Conservation (phyloP, 2,888 invertebrate genomes). For the Nasonovia ribisnigri region DNA sequence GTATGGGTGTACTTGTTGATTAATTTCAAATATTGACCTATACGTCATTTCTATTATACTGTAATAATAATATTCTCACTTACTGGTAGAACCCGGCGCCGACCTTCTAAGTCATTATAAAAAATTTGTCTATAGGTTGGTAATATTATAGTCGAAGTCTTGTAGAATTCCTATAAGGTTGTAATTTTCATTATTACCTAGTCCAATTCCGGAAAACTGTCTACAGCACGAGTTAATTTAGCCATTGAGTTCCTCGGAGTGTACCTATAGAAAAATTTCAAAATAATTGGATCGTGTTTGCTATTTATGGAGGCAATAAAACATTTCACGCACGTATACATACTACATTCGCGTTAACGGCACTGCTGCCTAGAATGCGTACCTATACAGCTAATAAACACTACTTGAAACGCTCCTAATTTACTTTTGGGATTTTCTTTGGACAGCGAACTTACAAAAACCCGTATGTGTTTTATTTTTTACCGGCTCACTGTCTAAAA, state of each 20-base stretch:
- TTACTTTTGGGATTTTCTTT: background rate
- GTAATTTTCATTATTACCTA: background rate
- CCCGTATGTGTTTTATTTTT: background rate
- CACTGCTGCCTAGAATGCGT: background rate
- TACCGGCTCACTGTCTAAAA: background rate
- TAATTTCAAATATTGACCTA: background rate
- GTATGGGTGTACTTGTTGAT: background rate
- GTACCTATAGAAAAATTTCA: background rate
- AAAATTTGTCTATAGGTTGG: background rate
- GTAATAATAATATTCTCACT: background rate
- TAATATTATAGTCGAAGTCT: too few species aligned
- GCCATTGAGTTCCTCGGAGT: background rate
- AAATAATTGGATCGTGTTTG: background rate
- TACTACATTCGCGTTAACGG: constrained; percentile 4
- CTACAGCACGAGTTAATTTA: background rate
- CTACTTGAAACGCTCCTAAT: background rate
- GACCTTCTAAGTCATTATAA: background rate
- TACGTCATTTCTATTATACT: background rate
- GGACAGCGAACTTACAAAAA: background rate
- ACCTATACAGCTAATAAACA: background rate
- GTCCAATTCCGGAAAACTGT: background rate
- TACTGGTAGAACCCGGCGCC: background rate
- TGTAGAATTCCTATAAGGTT: background rate
- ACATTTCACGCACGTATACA: background rate
- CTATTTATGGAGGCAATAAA: background rate